phyloP scores from a whole-genome alignment of 1,140 invertebrate species.

The Drosophila mojavensis region DNA sequence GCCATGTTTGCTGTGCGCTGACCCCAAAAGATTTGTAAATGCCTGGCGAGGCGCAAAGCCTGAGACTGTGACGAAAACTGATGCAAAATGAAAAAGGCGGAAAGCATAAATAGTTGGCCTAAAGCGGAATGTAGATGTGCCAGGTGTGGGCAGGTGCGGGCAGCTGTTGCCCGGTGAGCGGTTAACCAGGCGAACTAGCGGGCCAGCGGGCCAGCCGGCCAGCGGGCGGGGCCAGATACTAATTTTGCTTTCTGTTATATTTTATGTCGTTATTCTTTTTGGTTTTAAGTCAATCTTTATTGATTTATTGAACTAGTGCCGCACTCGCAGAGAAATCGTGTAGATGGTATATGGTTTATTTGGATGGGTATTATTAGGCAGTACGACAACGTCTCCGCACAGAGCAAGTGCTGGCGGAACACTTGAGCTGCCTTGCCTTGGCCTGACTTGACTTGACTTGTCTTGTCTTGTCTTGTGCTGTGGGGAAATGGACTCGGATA shows the following conservation, averaged over 20 bases:
- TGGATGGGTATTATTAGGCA: conserved; percentile 49
- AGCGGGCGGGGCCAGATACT: background rate
- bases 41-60: background rate
- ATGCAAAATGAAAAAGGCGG: conserved; percentile 5
- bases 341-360: background rate
- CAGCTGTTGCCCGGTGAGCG: background rate
- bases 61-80: background rate
- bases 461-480: background rate
- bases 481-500: conserved; percentile 48
- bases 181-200: background rate
- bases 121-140: background rate
- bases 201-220: background rate
- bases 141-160: background rate
- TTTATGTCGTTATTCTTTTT: background rate
- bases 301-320: conserved; percentile 62
- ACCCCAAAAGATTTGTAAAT: conserved; percentile 20
- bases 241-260: conserved; percentile 30
- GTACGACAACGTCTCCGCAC: conserved; percentile 37
- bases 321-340: background rate
- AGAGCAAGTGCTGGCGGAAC: conserved; percentile 22
- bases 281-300: conserved; percentile 70
- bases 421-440: too few relatives aligned
- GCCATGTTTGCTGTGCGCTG: conserved; percentile 33
- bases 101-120: conserved; percentile 36
- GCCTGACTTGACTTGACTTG: too few relatives aligned